A percentile compares a stretch with the other conserved stretches of the same genome.
phyloP scores from a whole-genome alignment of 2,113 vertebrate species.

The Scatophagus argus region DNA sequence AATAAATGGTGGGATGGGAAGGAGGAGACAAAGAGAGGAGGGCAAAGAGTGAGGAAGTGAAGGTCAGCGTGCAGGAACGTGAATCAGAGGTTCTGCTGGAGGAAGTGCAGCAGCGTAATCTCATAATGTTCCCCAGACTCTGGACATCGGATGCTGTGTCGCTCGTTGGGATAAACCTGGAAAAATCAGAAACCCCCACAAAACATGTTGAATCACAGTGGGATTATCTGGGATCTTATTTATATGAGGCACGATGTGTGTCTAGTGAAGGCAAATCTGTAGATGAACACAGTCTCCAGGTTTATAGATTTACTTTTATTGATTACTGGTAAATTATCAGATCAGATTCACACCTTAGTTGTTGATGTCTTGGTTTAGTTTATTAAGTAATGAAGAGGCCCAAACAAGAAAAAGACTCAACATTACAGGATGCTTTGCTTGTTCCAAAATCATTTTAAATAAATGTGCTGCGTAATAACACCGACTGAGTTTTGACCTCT shows the following conservation, averaged over 20 bases:
- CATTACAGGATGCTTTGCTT: too few species aligned
- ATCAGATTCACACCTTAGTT: too few species aligned
- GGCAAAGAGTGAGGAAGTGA: not conserved
- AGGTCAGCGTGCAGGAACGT: slow-evolving; percentile 18
- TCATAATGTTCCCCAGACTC: slow-evolving; percentile 98
- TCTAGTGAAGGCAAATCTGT: not conserved
- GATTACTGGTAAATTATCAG: too few species aligned
- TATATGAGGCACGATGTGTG: not conserved
- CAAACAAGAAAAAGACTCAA: not conserved
- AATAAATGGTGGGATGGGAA: slow-evolving; percentile 20
- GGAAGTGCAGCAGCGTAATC: slow-evolving; percentile 96
- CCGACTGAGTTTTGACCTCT: not conserved
- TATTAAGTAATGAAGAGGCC: too few species aligned
- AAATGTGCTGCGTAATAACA: not conserved
- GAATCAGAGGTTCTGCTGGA: slow-evolving; percentile 95
- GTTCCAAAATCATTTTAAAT: too few species aligned
- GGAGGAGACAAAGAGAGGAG: slow-evolving; percentile 5
- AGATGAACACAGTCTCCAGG: not conserved
- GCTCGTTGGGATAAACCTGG: slow-evolving; percentile 97
- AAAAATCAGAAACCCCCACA: not conserved
- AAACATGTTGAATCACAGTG: not conserved
- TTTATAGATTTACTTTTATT: not conserved
- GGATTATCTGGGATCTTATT: not conserved
- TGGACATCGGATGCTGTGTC: slow-evolving; percentile 97
- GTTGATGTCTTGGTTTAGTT: too few species aligned